Evolutionary conservation across 2,888 invertebrate species (phyloP).

Genomic region (Drosophila picticornis): DNA sequence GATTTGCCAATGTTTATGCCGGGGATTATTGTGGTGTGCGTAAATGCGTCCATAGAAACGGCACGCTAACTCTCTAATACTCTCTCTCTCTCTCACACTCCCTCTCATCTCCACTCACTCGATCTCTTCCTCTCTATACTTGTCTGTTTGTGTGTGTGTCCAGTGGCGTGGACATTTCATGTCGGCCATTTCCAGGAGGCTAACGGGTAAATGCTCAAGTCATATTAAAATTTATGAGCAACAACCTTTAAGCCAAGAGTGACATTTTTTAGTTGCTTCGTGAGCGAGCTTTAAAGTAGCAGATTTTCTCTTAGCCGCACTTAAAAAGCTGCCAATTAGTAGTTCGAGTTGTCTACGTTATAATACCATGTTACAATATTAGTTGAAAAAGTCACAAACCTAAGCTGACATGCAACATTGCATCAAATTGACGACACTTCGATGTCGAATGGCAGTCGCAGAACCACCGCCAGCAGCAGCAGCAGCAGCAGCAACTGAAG

Average conservation of each 20-base stretch:
- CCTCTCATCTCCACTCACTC: not conserved
- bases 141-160: conserved; percentile 27
- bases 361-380: conserved; percentile 71
- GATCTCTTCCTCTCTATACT: conserved; percentile 8
- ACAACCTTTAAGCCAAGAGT: conserved; percentile 19
- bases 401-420: conserved; percentile 81
- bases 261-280: conserved; percentile 5
- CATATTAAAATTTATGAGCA: conserved; percentile 70
- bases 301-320: conserved; percentile 24
- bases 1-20: conserved; percentile 80
- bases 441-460: conserved; percentile 54
- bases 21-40: conserved; percentile 79
- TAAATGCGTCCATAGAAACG: conserved; percentile 65
- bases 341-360: conserved; percentile 59
- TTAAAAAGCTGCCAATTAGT: conserved; percentile 71
- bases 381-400: conserved; percentile 6
- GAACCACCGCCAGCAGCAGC: not conserved
- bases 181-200: conserved; percentile 56
- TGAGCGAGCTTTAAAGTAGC: conserved; percentile 46
- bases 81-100: conserved; percentile 13
- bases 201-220: conserved; percentile 46
- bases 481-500: not conserved
- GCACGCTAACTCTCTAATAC: not conserved
- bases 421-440: conserved; percentile 68
- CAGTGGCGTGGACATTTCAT: conserved; percentile 59